A percentile compares a stretch with the other conserved stretches of the same genome.
phyloP scores from a whole-genome alignment of 2,888 invertebrate species.

The Gerris lacustris region DNA sequence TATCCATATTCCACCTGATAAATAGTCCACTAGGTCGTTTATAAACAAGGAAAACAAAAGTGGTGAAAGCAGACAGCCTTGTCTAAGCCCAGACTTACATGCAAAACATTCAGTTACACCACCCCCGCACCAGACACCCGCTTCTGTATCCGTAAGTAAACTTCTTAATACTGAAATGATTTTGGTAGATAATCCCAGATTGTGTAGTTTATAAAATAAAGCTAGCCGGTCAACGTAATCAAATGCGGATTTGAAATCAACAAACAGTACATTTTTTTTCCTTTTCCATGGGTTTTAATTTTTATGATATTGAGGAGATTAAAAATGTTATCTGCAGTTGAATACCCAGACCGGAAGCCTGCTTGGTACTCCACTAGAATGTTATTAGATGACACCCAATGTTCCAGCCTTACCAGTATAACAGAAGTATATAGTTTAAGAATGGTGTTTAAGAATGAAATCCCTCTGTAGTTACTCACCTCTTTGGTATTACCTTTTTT shows the following conservation, averaged over 20 bases:
- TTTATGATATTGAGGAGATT: conserved; percentile 9
- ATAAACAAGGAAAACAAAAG: too few species aligned
- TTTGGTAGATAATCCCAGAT: conserved; percentile 16
- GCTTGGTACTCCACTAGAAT: conserved; percentile 13
- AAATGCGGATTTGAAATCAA: conserved; percentile 20
- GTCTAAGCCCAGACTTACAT: too few species aligned
- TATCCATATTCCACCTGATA: too few species aligned
- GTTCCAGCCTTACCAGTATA: conserved; percentile 11
- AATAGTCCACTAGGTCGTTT: too few species aligned
- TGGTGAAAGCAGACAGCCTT: too few species aligned
- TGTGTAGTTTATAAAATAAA: conserved; percentile 13
- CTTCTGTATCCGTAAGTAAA: neutral
- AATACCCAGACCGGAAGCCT: conserved; percentile 16
- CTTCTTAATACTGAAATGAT: neutral
- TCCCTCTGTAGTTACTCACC: conserved; percentile 13
- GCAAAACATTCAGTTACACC: neutral
- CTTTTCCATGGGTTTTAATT: neutral
- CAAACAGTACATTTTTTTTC: conserved; percentile 14
- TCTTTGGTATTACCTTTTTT: conserved; percentile 9
- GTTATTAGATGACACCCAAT: conserved; percentile 5
- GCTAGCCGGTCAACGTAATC: conserved; percentile 16
- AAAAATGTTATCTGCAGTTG: conserved; percentile 14
- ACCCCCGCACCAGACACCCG: conserved; percentile 12
- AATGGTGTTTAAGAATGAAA: conserved; percentile 14
- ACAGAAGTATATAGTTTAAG: conserved; percentile 11